A percentile compares a stretch with the other conserved stretches of the same genome.
Evolutionary conservation across 1,140 invertebrate genomes (phyloP).

Genomic region (Trichonephila clavata): DNA sequence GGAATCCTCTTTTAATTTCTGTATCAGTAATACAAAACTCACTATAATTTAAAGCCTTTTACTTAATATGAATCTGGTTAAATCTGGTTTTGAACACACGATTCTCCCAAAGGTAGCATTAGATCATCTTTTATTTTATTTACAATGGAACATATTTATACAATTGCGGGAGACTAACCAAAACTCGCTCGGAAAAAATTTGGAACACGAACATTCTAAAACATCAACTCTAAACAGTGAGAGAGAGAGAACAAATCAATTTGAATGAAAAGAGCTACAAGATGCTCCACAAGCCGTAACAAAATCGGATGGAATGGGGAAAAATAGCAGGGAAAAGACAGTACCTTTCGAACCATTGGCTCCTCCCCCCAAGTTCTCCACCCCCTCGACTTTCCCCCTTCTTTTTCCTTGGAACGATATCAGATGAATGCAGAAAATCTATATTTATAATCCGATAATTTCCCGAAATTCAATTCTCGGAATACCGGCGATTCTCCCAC

Average conservation of each 20-base stretch:
- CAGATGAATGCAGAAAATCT: slow-evolving; percentile 46
- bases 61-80: no score
- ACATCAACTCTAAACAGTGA: background rate
- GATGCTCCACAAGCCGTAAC: background rate
- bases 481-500: background rate
- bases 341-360: background rate
- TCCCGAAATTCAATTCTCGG: slow-evolving; percentile 53
- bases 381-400: background rate
- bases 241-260: background rate
- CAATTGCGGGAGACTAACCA: no score
- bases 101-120: no score
- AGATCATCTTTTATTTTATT: no score
- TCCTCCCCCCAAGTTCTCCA: background rate
- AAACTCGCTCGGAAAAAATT: background rate
- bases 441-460: slow-evolving; percentile 67
- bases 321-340: background rate
- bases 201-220: background rate
- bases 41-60: no score
- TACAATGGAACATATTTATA: no score
- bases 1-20: no score
- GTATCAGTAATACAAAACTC: no score
- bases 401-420: background rate
- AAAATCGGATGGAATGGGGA: background rate
- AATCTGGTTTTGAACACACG: no score
- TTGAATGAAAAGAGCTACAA: background rate